Percentiles rank a stretch among this genome's conserved stretches.
phyloP scores from a whole-genome alignment of 2,113 vertebrate species.

The Lagopus muta region DNA sequence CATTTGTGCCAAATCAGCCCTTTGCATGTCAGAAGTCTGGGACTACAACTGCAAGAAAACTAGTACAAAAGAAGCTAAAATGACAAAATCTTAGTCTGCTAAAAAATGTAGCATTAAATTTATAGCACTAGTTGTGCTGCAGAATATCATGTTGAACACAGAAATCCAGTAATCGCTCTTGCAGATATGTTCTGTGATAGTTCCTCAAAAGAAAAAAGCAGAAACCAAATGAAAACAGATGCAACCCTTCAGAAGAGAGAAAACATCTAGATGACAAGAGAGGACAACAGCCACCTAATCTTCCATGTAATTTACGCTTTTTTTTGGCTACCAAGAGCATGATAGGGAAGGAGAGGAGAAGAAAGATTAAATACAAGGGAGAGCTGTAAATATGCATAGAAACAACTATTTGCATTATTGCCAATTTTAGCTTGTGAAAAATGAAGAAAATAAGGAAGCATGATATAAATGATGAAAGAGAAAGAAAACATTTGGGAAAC shows the following conservation, averaged over 20 bases:
- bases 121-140: background rate
- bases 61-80: background rate
- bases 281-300: background rate
- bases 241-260: background rate
- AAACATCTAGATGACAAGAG: background rate
- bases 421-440: background rate
- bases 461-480: background rate
- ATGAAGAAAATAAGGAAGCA: background rate
- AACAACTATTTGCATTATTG: background rate
- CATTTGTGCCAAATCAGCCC: background rate
- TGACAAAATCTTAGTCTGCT: background rate
- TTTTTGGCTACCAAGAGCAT: background rate
- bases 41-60: background rate
- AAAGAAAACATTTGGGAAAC: background rate
- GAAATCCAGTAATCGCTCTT: background rate
- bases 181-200: background rate
- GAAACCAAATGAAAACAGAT: background rate
- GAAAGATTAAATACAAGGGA: background rate
- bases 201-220: slow-evolving; percentile 1
- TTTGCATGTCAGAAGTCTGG: background rate
- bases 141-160: background rate
- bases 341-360: background rate
- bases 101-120: background rate
- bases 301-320: background rate
- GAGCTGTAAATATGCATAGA: too few species aligned